Evolutionary conservation across 2,888 invertebrate genomes (phyloP).

Genomic region (Rhagonycha lutea): DNA sequence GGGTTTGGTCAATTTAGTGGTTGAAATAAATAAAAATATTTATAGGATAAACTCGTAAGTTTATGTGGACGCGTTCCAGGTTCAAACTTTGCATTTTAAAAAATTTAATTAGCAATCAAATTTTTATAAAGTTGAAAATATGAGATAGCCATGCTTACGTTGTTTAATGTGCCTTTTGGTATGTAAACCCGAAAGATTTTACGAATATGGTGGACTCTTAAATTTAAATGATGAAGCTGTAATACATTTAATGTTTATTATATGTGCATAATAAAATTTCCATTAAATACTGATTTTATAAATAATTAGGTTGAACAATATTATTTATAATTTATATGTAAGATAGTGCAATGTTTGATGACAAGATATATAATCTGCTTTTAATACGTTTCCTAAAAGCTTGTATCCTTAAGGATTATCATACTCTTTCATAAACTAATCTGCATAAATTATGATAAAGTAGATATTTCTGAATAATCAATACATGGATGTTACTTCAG

Average conservation of each 20-base stretch:
- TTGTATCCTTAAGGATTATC: slow-evolving; percentile 20
- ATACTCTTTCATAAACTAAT: slow-evolving; percentile 23
- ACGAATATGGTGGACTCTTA: slow-evolving; percentile 6
- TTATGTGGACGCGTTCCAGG: background rate
- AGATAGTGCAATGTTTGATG: slow-evolving; percentile 9
- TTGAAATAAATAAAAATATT: background rate
- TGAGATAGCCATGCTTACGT: background rate
- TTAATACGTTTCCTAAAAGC: slow-evolving; percentile 23
- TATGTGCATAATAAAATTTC: background rate
- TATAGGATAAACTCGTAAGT: background rate
- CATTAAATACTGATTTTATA: background rate
- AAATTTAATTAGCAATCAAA: background rate
- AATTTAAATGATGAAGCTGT: slow-evolving; percentile 7
- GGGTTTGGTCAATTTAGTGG: background rate
- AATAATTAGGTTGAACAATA: background rate
- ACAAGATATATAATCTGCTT: slow-evolving; percentile 15
- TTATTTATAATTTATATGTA: background rate
- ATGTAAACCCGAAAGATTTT: slow-evolving; percentile 2
- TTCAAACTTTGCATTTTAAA: background rate
- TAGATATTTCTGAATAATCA: slow-evolving; percentile 26
- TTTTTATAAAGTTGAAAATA: background rate
- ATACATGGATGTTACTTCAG: slow-evolving; percentile 22
- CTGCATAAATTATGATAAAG: slow-evolving; percentile 29
- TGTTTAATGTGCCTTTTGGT: background rate
- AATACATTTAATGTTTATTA: background rate